Evolutionary conservation across 2,797 vertebrate species (phyloP).

Genomic region (Potorous gilbertii): DNA sequence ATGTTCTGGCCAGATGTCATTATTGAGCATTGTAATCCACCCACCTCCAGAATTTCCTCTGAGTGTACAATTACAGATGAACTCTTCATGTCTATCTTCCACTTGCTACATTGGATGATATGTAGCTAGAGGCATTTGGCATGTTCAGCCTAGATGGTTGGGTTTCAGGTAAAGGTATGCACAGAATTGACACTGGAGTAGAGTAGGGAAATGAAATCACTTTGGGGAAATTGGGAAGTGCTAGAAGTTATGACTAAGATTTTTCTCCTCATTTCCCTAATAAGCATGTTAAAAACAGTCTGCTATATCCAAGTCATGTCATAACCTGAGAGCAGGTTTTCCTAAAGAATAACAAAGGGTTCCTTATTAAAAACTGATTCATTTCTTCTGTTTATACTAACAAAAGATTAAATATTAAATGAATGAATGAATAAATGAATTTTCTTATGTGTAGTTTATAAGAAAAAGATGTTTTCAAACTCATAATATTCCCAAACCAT

Average conservation of each 20-base stretch:
- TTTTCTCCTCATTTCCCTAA: not conserved
- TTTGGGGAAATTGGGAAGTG: not conserved
- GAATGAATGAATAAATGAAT: not conserved
- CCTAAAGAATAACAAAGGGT: not conserved
- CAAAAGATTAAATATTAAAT: not conserved
- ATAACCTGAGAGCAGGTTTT: not conserved
- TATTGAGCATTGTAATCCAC: not conserved
- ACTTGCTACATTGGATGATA: not conserved
- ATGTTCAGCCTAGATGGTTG: not conserved
- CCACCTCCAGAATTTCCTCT: constrained; percentile 45
- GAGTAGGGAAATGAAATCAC: not conserved
- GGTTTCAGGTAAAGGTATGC: not conserved
- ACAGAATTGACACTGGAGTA: not conserved
- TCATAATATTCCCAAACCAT: not conserved
- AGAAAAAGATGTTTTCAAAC: not conserved
- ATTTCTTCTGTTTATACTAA: not conserved
- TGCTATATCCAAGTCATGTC: too few relatives aligned
- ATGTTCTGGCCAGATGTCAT: constrained; percentile 14
- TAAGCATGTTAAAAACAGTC: not conserved
- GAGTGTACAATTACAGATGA: constrained; percentile 20
- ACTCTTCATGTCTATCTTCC: not conserved
- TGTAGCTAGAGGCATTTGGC: not conserved
- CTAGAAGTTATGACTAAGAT: not conserved
- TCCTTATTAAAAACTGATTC: not conserved
- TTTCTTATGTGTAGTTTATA: not conserved